Conservation (phyloP, 2,113 vertebrate genomes). For the Melanerpes formicivorus region DNA sequence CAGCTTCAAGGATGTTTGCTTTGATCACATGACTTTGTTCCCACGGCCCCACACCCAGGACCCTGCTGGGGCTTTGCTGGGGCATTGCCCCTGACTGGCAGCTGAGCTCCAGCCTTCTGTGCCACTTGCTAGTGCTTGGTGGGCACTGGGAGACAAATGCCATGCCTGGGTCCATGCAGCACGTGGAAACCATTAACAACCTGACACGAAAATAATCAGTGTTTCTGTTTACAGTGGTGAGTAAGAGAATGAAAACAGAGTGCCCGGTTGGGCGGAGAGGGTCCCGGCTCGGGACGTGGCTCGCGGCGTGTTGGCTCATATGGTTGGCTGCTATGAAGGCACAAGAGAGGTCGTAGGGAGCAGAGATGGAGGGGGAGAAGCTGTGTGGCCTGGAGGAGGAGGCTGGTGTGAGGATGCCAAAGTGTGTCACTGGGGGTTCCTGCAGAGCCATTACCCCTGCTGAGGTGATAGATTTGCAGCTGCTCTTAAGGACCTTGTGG, state of each 20-base stretch:
- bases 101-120: neutral
- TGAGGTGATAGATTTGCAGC: neutral
- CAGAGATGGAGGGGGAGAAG: neutral
- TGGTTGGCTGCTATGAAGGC: rapidly evolving
- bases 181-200: constrained; percentile 54
- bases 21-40: neutral
- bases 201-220: constrained; percentile 27
- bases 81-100: neutral
- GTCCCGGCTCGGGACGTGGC: rapidly evolving
- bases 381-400: neutral
- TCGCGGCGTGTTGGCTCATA: rapidly evolving
- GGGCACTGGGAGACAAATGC: neutral
- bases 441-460: neutral
- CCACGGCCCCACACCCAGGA: rapidly evolving
- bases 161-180: rapidly evolving
- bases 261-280: neutral
- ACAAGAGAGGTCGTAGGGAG: neutral
- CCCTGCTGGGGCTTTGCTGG: neutral
- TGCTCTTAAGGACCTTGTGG: neutral
- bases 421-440: rapidly evolving
- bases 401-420: neutral
- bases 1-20: neutral
- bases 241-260: constrained; percentile 18
- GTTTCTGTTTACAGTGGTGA: constrained; percentile 56
- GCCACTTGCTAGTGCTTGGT: neutral